Conservation (phyloP, 2,888 invertebrate species). For the Drosophila anceps region DNA sequence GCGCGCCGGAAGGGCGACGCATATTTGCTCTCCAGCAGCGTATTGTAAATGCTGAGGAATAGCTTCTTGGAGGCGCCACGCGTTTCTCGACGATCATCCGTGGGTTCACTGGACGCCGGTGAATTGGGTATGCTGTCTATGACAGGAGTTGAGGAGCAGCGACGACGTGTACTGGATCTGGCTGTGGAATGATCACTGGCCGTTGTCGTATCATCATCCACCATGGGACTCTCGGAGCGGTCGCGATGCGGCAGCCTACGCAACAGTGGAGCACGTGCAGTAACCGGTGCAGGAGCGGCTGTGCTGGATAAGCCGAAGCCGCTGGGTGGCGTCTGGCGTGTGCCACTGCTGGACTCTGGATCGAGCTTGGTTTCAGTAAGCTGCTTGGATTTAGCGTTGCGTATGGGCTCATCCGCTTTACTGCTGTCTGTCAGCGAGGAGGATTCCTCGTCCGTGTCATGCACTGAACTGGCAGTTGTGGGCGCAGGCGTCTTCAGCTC, state of each 20-base stretch:
- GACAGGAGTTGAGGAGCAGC: conserved; percentile 86
- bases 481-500: conserved; percentile 33
- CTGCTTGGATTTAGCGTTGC: conserved; percentile 37
- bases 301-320: conserved; percentile 33
- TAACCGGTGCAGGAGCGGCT: conserved; percentile 51
- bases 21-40: conserved; percentile 93
- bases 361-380: conserved; percentile 31
- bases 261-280: conserved; percentile 73
- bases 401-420: conserved; percentile 66
- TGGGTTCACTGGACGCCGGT: conserved; percentile 88
- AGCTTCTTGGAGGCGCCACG: conserved; percentile 94
- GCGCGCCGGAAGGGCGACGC: conserved; percentile 94
- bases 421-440: conserved; percentile 79
- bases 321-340: conserved; percentile 36
- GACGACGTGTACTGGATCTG: conserved; percentile 77
- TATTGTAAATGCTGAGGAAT: conserved; percentile 92
- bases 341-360: conserved; percentile 26
- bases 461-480: conserved; percentile 55
- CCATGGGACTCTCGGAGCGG: conserved; percentile 87
- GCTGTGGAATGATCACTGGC: conserved; percentile 83
- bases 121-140: conserved; percentile 89
- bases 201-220: conserved; percentile 86
- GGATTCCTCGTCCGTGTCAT: conserved; percentile 78
- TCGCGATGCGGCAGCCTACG: conserved; percentile 86
- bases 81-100: conserved; percentile 88